Conservation (phyloP, 2,113 vertebrate species). For the Oreotragus oreotragus region DNA sequence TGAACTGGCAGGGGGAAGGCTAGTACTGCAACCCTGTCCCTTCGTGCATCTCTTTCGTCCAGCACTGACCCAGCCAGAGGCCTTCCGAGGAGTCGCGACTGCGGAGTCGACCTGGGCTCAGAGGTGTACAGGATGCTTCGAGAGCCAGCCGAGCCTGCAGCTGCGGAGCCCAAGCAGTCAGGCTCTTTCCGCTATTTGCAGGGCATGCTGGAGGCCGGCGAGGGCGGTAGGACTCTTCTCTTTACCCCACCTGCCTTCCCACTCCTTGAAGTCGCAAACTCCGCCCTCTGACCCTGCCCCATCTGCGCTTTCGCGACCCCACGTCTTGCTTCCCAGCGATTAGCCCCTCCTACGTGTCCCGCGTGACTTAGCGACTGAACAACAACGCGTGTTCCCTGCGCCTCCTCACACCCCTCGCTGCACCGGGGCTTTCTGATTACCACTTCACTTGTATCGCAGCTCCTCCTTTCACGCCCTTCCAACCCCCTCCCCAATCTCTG, state of each 20-base stretch:
- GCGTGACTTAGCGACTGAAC: background rate
- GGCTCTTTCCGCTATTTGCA: slow-evolving; percentile 97
- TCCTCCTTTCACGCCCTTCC: background rate
- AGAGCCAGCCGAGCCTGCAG: slow-evolving; percentile 83
- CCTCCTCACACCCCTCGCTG: background rate
- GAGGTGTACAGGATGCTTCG: slow-evolving; percentile 99
- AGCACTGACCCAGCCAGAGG: slow-evolving; percentile 85
- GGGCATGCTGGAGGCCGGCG: slow-evolving; percentile 94
- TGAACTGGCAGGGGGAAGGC: background rate
- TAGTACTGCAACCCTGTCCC: background rate
- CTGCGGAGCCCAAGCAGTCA: slow-evolving; percentile 93
- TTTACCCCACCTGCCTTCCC: background rate
- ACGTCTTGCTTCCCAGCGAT: background rate
- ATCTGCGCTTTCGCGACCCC: background rate
- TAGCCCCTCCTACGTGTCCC: background rate
- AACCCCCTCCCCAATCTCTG: background rate
- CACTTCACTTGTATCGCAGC: background rate
- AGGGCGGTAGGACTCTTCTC: slow-evolving; percentile 84
- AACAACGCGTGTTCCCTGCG: fast-evolving
- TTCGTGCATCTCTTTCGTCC: background rate
- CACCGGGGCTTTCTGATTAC: background rate
- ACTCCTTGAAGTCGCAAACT: background rate
- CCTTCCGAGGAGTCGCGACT: slow-evolving; percentile 79
- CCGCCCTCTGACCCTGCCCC: background rate
- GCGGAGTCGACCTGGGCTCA: slow-evolving; percentile 88